These are phyloP conservation scores for Amiota mariae DNA, from an alignment of 2,888 invertebrate genomes.

Conservation along the genomic window DNA sequence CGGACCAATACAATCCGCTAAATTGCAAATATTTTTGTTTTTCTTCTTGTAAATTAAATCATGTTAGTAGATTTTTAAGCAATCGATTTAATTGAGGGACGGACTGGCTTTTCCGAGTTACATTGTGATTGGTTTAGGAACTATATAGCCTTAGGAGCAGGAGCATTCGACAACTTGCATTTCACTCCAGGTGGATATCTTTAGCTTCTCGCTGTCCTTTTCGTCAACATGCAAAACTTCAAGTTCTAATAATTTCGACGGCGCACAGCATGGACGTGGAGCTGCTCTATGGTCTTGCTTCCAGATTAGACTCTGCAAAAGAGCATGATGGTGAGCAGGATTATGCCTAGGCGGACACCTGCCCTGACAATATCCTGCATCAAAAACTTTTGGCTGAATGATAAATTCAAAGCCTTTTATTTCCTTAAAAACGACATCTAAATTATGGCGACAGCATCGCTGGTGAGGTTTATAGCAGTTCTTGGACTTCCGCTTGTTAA, in stretches of 20 bases:
- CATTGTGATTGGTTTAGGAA: constrained; percentile 14
- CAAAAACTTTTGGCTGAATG: constrained; percentile 80
- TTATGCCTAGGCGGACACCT: constrained; percentile 81
- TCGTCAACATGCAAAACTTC: constrained; percentile 81
- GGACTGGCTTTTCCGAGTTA: not conserved
- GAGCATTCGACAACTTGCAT: constrained; percentile 83
- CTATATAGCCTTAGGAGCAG: constrained; percentile 76
- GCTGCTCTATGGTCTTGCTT: constrained; percentile 76
- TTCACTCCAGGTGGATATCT: constrained; percentile 81
- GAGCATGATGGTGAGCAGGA: constrained; percentile 82
- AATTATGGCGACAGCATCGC: constrained; percentile 79
- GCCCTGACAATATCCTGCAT: constrained; percentile 82
- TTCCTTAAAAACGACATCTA: constrained; percentile 80
- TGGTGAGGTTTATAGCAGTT: constrained; percentile 76
- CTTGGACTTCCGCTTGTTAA: constrained; percentile 57
- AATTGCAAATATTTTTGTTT: too few relatives aligned
- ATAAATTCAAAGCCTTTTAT: constrained; percentile 80
- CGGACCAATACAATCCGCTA: too few relatives aligned
- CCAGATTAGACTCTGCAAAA: constrained; percentile 81
- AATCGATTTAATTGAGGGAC: too few relatives aligned
- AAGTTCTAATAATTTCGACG: constrained; percentile 79
- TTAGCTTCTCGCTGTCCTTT: constrained; percentile 77
- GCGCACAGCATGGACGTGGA: constrained; percentile 80
- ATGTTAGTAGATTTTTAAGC: too few relatives aligned
- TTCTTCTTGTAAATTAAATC: too few relatives aligned